Conservation (phyloP, 1,140 invertebrate species). For the Ridgeia piscesae region DNA sequence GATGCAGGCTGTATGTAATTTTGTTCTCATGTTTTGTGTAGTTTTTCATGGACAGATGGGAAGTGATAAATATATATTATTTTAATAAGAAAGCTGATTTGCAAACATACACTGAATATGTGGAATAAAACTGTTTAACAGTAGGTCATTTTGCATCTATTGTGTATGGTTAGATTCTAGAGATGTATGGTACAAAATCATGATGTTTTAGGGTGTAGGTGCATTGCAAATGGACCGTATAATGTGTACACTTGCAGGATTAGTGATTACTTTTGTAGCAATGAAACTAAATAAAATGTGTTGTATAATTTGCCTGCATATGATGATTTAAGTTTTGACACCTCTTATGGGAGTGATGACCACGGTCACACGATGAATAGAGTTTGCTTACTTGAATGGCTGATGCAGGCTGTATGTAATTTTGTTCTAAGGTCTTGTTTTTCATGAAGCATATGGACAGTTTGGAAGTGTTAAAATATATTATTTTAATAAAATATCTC, state of each 20-base stretch:
- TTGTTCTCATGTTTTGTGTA: background rate
- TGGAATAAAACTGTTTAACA: too few species aligned
- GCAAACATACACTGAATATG: too few species aligned
- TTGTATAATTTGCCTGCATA: background rate
- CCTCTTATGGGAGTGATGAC: background rate
- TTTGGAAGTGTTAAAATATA: too few species aligned
- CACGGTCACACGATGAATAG: background rate
- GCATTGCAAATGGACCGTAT: too few species aligned
- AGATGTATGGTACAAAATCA: too few species aligned
- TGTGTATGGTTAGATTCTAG: background rate
- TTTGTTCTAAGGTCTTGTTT: background rate
- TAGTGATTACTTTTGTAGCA: background rate
- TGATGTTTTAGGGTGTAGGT: too few species aligned
- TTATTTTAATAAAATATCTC: too few species aligned
- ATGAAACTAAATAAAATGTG: background rate
- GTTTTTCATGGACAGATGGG: background rate
- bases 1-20: background rate
- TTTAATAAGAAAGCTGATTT: too few species aligned
- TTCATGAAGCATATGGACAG: background rate
- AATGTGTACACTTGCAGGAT: background rate
- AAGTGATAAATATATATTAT: too few species aligned
- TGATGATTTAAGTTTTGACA: slow-evolving; percentile 13
- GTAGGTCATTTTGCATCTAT: background rate
- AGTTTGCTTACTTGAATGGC: background rate
- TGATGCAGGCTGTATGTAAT: background rate